Conservation (phyloP, 2,113 vertebrate genomes). For the Eidolon helvum region DNA sequence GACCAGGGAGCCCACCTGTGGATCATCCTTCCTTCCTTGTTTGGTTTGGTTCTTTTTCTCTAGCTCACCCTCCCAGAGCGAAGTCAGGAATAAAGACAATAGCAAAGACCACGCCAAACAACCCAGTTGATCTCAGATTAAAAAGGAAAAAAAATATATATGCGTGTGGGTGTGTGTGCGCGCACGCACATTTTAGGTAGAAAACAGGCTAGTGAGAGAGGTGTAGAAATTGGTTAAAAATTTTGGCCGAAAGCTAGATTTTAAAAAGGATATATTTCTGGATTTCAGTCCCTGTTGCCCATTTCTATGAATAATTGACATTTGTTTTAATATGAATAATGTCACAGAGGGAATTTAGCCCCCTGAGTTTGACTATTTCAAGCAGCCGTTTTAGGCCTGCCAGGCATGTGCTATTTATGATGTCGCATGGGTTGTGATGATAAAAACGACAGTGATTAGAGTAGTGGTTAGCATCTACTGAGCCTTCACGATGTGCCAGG, state of each 20-base stretch:
- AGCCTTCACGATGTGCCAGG: not conserved
- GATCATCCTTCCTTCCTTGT: not conserved
- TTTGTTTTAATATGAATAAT: slow-evolving; percentile 55
- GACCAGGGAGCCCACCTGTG: not conserved
- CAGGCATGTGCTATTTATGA: not conserved
- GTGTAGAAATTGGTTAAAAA: slow-evolving; percentile 18
- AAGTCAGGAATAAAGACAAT: not conserved
- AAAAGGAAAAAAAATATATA: not conserved
- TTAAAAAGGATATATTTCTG: slow-evolving; percentile 48
- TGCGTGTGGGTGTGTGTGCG: not conserved
- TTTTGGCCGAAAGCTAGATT: slow-evolving; percentile 33
- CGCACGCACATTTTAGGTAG: not conserved
- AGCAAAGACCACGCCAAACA: not conserved
- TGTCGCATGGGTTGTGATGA: not conserved
- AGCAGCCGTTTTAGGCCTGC: not conserved
- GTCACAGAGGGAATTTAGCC: slow-evolving; percentile 33
- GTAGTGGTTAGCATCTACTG: not conserved
- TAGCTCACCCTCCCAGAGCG: not conserved
- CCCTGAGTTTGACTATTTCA: slow-evolving; percentile 43
- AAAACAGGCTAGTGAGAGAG: slow-evolving; percentile 27
- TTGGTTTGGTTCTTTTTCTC: not conserved
- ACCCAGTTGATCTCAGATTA: not conserved
- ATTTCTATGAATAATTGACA: slow-evolving; percentile 56
- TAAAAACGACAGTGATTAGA: not conserved
- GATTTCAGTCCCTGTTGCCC: slow-evolving; percentile 26